These are phyloP conservation scores for Microcaecilia unicolor DNA, from an alignment of 2,797 vertebrate species.

Conservation along the genomic window DNA sequence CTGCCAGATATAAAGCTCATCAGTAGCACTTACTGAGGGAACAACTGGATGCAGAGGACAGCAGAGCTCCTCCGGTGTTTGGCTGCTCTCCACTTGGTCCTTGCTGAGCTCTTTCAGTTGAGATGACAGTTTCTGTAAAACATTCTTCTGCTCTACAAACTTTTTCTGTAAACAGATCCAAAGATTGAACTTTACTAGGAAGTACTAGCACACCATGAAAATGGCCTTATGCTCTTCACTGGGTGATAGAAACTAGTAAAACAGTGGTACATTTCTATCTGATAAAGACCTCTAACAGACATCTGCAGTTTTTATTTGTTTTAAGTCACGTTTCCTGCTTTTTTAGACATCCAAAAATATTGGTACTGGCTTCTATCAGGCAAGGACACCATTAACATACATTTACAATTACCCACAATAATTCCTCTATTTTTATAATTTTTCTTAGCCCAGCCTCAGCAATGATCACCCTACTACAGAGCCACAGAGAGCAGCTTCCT, in stretches of 20 bases:
- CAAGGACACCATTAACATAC: no score
- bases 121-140: constrained; percentile 48
- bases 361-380: neutral
- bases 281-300: no score
- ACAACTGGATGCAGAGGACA: constrained; percentile 61
- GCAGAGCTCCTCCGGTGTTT: constrained; percentile 18
- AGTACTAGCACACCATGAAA: constrained; percentile 8
- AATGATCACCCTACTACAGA: no score
- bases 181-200: constrained; percentile 5
- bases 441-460: no score
- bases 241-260: no score
- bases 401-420: no score
- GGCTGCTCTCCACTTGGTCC: neutral
- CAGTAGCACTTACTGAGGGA: constrained; percentile 35
- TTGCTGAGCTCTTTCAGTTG: constrained; percentile 14
- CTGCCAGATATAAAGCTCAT: neutral
- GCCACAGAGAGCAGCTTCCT: no score
- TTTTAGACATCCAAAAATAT: neutral
- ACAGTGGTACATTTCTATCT: no score
- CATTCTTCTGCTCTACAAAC: constrained; percentile 54
- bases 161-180: constrained; percentile 48
- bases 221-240: neutral
- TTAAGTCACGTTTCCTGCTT: no score
- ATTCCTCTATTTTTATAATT: no score
- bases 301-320: no score